These are phyloP conservation scores for Zelostemma sp. DNA, from an alignment of 1,140 invertebrate species.

Conservation along the genomic window DNA sequence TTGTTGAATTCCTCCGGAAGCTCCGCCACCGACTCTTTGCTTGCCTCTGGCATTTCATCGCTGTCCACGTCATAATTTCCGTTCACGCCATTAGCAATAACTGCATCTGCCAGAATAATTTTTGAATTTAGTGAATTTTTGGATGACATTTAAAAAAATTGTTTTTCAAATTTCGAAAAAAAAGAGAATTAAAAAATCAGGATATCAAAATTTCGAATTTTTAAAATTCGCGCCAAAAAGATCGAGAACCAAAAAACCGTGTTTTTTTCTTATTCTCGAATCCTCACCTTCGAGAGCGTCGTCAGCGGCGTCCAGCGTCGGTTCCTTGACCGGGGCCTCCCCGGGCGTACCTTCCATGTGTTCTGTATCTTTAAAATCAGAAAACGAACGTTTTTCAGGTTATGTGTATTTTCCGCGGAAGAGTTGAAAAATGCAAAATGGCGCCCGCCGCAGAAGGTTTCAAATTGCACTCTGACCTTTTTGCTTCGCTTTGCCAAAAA, in stretches of 20 bases:
- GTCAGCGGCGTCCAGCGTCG: constrained; percentile 54
- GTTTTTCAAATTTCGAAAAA: no score
- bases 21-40: constrained; percentile 33
- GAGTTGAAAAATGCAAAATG: neutral
- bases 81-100: constrained; percentile 65
- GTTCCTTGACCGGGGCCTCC: constrained; percentile 64
- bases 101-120: no score
- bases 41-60: constrained; percentile 57
- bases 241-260: no score
- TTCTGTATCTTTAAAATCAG: constrained; percentile 23
- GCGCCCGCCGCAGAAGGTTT: neutral
- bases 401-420: constrained; percentile 7
- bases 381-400: constrained; percentile 15
- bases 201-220: neutral
- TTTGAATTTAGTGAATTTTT: no score
- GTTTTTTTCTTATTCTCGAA: no score
- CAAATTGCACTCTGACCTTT: no score
- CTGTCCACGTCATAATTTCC: constrained; percentile 59
- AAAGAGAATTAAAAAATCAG: no score
- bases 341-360: constrained; percentile 68
- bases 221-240: constrained; percentile 9
- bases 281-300: constrained; percentile 56
- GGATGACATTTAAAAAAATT: no score
- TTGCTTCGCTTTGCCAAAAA: neutral
- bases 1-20: constrained; percentile 42